Evolutionary conservation across 2,888 invertebrate genomes (phyloP).

Genomic region (Cloeon dipterum): DNA sequence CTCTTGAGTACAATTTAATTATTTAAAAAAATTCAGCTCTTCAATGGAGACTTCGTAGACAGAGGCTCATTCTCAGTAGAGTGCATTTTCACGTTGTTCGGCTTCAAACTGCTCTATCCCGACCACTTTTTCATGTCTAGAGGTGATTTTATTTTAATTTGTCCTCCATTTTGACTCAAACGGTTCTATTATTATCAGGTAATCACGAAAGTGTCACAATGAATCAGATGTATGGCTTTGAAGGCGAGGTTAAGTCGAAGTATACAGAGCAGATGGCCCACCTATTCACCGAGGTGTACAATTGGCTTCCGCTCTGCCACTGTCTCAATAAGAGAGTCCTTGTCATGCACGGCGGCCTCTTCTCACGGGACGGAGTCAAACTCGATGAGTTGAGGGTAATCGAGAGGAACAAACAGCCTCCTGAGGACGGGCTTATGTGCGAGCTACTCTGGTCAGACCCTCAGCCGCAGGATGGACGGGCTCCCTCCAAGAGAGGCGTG

Average conservation of each 20-base stretch:
- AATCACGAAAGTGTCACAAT: slow-evolving; percentile 95
- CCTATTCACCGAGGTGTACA: slow-evolving; percentile 95
- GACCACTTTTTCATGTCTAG: slow-evolving; percentile 93
- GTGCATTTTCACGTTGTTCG: slow-evolving; percentile 92
- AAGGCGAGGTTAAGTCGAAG: slow-evolving; percentile 93
- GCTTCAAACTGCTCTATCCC: slow-evolving; percentile 88
- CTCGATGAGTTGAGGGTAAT: slow-evolving; percentile 73
- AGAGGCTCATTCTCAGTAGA: slow-evolving; percentile 98
- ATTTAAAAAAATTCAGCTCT: slow-evolving; percentile 30
- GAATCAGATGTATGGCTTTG: slow-evolving; percentile 99
- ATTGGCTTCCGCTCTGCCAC: slow-evolving; percentile 89
- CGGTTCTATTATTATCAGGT: slow-evolving; percentile 28
- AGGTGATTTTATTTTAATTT: slow-evolving; percentile 39
- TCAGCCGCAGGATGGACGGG: slow-evolving; percentile 65
- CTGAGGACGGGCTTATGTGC: slow-evolving; percentile 95
- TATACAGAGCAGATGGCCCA: slow-evolving; percentile 90
- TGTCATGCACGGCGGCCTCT: slow-evolving; percentile 96
- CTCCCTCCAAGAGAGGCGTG: slow-evolving; percentile 90
- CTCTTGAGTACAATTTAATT: neutral
- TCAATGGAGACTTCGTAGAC: slow-evolving; percentile 99
- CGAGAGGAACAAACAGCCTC: slow-evolving; percentile 88
- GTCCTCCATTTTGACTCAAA: slow-evolving; percentile 5
- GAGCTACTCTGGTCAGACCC: slow-evolving; percentile 98
- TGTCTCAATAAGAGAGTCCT: slow-evolving; percentile 69
- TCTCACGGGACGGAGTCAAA: slow-evolving; percentile 82